Evolutionary conservation across 2,113 vertebrate genomes (phyloP).

Genomic region (Cisticola juncidis): DNA sequence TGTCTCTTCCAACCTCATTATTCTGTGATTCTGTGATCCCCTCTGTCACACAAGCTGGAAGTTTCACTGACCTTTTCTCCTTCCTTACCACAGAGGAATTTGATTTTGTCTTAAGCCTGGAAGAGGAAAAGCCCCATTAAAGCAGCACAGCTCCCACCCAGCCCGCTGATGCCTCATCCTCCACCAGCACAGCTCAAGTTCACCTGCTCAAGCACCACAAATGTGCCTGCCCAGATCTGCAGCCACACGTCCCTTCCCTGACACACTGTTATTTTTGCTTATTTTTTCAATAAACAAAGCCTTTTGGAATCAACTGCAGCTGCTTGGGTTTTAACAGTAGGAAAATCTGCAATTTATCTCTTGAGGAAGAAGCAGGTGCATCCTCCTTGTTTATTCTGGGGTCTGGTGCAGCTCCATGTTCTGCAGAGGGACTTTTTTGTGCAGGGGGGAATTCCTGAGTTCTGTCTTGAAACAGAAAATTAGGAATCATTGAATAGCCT

Average conservation of each 20-base stretch:
- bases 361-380: not conserved
- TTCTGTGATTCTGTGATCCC: too few species aligned
- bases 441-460: not conserved
- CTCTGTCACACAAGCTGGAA: not conserved
- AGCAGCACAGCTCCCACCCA: not conserved
- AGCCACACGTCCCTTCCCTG: not conserved
- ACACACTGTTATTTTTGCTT: conserved; percentile 24
- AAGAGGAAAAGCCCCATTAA: conserved; percentile 80
- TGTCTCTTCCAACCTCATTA: too few species aligned
- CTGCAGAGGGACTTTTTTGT: not conserved
- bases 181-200: not conserved
- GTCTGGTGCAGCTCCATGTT: not conserved
- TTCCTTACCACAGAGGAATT: conserved; percentile 83
- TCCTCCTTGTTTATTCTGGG: not conserved
- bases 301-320: not conserved
- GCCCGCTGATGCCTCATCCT: not conserved
- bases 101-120: conserved; percentile 89
- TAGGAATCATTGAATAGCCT: not conserved
- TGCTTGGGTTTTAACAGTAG: not conserved
- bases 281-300: conserved; percentile 61
- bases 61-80: not conserved
- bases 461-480: not conserved
- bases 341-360: not conserved
- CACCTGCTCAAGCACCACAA: not conserved
- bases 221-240: not conserved